These are phyloP conservation scores for Zeugodacus cucurbitae DNA, from an alignment of 1,140 invertebrate species.

Conservation along the genomic window DNA sequence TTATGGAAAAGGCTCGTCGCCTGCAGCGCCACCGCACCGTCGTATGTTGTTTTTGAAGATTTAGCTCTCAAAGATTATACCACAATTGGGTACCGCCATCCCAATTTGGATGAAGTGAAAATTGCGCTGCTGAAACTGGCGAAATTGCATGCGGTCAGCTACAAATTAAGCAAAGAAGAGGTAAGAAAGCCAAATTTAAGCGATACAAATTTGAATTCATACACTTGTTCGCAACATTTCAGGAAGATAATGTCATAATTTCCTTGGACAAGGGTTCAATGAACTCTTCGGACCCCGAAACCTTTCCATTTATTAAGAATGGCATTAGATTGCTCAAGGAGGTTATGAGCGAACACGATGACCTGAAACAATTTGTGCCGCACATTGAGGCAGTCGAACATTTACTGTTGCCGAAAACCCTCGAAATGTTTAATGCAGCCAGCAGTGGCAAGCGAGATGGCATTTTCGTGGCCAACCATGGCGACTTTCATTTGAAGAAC, in stretches of 20 bases:
- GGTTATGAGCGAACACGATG: background rate
- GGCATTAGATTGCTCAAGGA: background rate
- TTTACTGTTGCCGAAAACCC: background rate
- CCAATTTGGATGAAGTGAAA: conserved; percentile 43
- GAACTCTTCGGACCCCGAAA: background rate
- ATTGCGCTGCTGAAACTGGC: conserved; percentile 49
- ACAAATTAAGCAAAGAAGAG: conserved; percentile 48
- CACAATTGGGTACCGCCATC: conserved; percentile 46
- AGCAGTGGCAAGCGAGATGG: background rate
- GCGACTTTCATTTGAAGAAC: conserved; percentile 42
- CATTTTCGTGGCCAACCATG: conserved; percentile 34
- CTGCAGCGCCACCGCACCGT: background rate
- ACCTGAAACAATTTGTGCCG: background rate
- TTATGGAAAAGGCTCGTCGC: background rate
- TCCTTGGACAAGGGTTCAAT: background rate
- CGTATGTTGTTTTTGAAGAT: conserved; percentile 53
- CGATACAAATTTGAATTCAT: too few species aligned
- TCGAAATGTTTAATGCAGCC: conserved; percentile 1
- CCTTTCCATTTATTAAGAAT: background rate
- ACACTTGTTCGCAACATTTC: background rate
- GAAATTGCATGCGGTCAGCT: conserved; percentile 56
- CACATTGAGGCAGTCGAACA: conserved; percentile 17
- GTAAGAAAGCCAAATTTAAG: background rate
- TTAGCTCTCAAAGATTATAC: conserved; percentile 47
- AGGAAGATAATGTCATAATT: background rate